Evolutionary conservation across 2,888 invertebrate genomes (phyloP).

Genomic region (Byasa hedistus): DNA sequence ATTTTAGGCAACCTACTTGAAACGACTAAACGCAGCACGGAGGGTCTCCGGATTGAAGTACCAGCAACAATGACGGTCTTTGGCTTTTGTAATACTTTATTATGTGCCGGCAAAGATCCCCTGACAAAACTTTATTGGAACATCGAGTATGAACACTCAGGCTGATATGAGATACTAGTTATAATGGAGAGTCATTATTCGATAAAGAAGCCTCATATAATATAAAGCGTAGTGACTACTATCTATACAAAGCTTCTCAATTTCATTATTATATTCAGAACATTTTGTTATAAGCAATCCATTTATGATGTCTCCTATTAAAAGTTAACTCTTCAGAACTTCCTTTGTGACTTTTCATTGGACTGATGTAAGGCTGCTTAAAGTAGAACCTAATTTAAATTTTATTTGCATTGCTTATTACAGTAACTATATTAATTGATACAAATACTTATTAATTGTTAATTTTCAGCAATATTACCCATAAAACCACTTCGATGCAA

Average conservation of each 20-base stretch:
- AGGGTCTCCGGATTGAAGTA: slow-evolving; percentile 72
- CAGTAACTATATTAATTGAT: no score
- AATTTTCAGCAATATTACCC: no score
- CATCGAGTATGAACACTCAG: slow-evolving; percentile 72
- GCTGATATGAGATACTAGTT: slow-evolving; percentile 69
- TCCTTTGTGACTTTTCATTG: no score
- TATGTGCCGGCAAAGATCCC: slow-evolving; percentile 78
- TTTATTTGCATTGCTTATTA: no score
- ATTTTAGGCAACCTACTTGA: slow-evolving; percentile 24
- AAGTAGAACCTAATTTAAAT: no score
- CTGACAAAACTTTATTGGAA: slow-evolving; percentile 79
- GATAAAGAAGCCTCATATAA: slow-evolving; percentile 45
- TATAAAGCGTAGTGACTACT: slow-evolving; percentile 31
- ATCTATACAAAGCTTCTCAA: slow-evolving; percentile 24
- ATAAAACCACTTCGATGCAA: no score
- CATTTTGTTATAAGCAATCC: background rate
- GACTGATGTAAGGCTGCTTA: no score
- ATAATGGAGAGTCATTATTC: slow-evolving; percentile 61
- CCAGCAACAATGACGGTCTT: slow-evolving; percentile 79
- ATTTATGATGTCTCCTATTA: background rate
- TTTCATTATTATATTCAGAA: slow-evolving; percentile 19
- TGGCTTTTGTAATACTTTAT: slow-evolving; percentile 80
- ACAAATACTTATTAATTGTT: no score
- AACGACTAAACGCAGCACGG: slow-evolving; percentile 44
- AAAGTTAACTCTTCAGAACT: no score